Percentiles rank a stretch among this genome's conserved stretches.
Evolutionary conservation across 2,113 vertebrate genomes (phyloP).

Genomic region (Empidonax alnorum): DNA sequence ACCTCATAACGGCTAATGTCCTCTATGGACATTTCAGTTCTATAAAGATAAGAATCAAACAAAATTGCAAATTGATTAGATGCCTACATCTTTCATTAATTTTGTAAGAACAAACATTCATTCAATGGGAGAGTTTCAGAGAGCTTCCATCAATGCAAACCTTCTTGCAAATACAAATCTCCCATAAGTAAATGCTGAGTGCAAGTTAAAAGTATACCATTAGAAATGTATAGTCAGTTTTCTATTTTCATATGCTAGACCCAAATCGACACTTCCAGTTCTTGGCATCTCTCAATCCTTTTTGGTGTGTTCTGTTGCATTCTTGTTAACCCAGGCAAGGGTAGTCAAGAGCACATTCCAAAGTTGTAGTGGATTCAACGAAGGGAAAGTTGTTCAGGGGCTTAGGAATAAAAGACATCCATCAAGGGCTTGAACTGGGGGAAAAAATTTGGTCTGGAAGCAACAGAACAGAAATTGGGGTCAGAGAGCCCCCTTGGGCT

Average conservation of each 20-base stretch:
- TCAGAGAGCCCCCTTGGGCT: background rate
- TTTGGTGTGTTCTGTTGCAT: background rate
- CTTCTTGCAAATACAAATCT: background rate
- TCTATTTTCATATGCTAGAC: background rate
- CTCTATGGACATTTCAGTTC: background rate
- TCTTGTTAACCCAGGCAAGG: background rate
- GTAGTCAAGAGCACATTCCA: background rate
- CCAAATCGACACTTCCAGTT: background rate
- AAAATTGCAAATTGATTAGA: background rate
- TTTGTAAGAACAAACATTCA: background rate
- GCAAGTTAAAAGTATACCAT: background rate
- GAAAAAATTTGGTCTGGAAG: background rate
- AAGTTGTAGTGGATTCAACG: background rate
- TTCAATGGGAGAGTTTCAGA: background rate
- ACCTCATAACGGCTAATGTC: background rate
- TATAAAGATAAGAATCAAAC: background rate
- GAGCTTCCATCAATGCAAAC: background rate
- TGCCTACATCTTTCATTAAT: background rate
- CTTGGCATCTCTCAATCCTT: background rate
- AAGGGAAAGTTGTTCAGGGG: background rate
- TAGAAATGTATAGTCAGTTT: background rate
- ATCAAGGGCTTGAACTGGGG: background rate
- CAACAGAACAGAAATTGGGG: background rate
- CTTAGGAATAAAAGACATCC: background rate
- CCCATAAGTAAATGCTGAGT: background rate